Evolutionary conservation across 2,888 invertebrate genomes (phyloP).

Genomic region (Mamestra brassicae): DNA sequence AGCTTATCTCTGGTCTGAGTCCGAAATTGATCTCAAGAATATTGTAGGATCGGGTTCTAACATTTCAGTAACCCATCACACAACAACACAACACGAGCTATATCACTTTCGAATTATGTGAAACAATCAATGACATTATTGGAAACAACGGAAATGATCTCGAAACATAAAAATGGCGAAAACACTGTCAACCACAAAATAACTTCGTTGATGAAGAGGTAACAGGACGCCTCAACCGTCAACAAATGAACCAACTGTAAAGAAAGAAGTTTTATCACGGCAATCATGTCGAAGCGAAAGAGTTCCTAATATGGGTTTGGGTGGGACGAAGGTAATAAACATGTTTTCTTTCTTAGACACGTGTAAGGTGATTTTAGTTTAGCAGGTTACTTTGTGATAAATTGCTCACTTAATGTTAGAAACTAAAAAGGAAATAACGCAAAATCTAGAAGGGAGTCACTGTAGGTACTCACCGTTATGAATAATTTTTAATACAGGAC

Average conservation of each 20-base stretch:
- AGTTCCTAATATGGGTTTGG: not conserved
- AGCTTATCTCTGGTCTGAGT: no score
- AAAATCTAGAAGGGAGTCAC: no score
- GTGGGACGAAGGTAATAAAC: conserved; percentile 18
- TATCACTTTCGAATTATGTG: not conserved
- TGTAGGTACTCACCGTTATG: no score
- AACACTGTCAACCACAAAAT: no score
- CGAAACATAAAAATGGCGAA: not conserved
- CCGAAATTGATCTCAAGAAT: no score
- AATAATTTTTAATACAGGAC: no score
- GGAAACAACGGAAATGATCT: not conserved
- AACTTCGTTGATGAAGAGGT: no score
- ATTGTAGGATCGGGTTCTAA: not conserved
- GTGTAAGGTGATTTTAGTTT: conserved; percentile 9
- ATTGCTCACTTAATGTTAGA: not conserved
- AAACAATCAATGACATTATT: not conserved
- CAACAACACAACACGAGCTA: not conserved
- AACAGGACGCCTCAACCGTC: not conserved
- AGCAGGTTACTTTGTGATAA: not conserved
- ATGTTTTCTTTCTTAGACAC: conserved; percentile 9
- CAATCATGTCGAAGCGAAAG: conserved; percentile 4
- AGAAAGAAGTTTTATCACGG: conserved; percentile 4
- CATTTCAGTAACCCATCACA: not conserved
- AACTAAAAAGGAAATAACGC: no score
- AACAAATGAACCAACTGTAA: not conserved